phyloP scores from a whole-genome alignment of 2,113 vertebrate genomes.

The Chionis minor region DNA sequence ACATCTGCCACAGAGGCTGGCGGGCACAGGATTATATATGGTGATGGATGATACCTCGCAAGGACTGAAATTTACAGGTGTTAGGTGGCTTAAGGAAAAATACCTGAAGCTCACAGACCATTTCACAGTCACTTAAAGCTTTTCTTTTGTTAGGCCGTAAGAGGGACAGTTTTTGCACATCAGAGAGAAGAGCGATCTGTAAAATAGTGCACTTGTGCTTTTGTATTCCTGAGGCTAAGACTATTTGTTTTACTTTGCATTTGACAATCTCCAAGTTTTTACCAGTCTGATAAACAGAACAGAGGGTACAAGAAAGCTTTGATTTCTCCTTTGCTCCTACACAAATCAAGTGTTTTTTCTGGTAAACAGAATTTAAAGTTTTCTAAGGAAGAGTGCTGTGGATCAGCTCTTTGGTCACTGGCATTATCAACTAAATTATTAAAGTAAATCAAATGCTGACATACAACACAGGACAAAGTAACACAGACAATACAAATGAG shows the following conservation, averaged over 20 bases:
- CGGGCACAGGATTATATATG: background rate
- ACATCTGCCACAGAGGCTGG: background rate
- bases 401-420: background rate
- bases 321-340: background rate
- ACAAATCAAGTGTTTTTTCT: background rate
- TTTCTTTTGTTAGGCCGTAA: rapidly evolving
- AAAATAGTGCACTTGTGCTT: background rate
- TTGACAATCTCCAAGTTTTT: background rate
- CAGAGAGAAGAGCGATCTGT: background rate
- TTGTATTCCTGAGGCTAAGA: background rate
- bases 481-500: background rate
- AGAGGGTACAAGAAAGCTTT: background rate
- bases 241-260: background rate
- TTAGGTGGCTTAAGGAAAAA: background rate
- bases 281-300: background rate
- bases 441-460: background rate
- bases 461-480: background rate
- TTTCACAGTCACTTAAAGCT: background rate
- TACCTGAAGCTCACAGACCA: background rate
- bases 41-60: background rate
- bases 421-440: background rate
- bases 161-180: background rate
- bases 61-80: background rate
- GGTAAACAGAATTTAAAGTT: background rate
- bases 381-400: background rate